Evolutionary conservation across 2,888 invertebrate genomes (phyloP).

Genomic region (Nemoura dubitans): DNA sequence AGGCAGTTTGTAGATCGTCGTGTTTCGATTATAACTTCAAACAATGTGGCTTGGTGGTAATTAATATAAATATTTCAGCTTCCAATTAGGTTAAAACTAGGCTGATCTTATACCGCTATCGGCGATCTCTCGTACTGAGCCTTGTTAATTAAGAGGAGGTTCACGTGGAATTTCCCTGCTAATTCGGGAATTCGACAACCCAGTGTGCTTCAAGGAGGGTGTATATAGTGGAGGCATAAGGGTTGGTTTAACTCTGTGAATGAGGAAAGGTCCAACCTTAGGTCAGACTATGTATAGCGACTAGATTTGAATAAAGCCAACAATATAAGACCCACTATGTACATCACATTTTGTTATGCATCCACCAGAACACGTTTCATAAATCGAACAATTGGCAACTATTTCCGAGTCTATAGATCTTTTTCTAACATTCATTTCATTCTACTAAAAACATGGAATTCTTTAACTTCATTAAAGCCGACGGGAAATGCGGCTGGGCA

Average conservation of each 20-base stretch:
- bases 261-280: neutral
- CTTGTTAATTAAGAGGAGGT: neutral
- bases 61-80: constrained; percentile 7
- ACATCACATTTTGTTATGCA: neutral
- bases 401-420: too few species aligned
- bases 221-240: neutral
- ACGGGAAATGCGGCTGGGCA: too few species aligned
- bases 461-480: too few species aligned
- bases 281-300: neutral
- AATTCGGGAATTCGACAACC: neutral
- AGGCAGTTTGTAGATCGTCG: neutral
- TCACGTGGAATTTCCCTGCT: neutral
- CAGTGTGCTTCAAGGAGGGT: neutral
- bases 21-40: neutral
- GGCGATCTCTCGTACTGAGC: neutral
- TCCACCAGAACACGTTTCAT: too few species aligned
- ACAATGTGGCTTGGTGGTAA: neutral
- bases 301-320: neutral
- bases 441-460: too few species aligned
- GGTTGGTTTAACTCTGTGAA: neutral
- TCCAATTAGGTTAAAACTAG: neutral
- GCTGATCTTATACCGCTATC: constrained; percentile 1
- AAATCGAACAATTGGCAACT: too few species aligned
- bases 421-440: too few species aligned
- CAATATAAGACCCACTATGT: neutral